These are phyloP conservation scores for Scaptodrosophila latifasciaeformis DNA, from an alignment of 2,888 invertebrate genomes.

Conservation along the genomic window DNA sequence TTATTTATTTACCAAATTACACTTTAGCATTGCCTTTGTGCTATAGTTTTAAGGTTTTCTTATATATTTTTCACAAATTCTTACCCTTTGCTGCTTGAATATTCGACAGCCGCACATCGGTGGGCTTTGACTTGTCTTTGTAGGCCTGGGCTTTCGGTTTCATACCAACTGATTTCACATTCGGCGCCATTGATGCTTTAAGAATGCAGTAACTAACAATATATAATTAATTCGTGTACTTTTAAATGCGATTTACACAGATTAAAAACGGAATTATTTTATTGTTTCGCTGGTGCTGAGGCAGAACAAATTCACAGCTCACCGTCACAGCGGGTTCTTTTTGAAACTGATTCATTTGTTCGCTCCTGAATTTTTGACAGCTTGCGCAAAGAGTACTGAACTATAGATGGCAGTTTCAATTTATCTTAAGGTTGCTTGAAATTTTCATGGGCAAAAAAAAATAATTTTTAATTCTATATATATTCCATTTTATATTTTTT, in stretches of 20 bases:
- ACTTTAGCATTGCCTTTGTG: not conserved
- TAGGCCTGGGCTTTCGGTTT: slow-evolving; percentile 79
- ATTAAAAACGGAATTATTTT: too few species aligned
- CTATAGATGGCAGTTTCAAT: too few species aligned
- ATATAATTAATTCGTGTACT: slow-evolving; percentile 26
- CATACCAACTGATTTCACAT: slow-evolving; percentile 57
- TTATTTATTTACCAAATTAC: slow-evolving; percentile 30
- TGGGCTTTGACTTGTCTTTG: slow-evolving; percentile 95
- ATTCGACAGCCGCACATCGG: slow-evolving; percentile 95
- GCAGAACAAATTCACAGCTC: too few species aligned
- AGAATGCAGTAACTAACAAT: slow-evolving; percentile 24
- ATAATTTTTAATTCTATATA: too few species aligned
- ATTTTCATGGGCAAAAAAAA: too few species aligned
- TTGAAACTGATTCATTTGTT: too few species aligned
- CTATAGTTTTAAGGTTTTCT: slow-evolving; percentile 16
- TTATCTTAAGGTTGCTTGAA: too few species aligned
- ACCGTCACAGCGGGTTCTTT: too few species aligned
- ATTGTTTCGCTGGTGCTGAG: too few species aligned
- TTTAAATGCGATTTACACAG: slow-evolving; percentile 43
- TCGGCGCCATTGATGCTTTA: slow-evolving; percentile 70
- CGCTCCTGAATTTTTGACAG: too few species aligned
- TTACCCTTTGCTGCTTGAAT: slow-evolving; percentile 98
- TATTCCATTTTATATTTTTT: too few species aligned
- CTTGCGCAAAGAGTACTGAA: too few species aligned
- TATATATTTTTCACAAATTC: slow-evolving; percentile 14